Evolutionary conservation across 2,797 vertebrate species (phyloP).

Genomic region (Siniperca undulata): DNA sequence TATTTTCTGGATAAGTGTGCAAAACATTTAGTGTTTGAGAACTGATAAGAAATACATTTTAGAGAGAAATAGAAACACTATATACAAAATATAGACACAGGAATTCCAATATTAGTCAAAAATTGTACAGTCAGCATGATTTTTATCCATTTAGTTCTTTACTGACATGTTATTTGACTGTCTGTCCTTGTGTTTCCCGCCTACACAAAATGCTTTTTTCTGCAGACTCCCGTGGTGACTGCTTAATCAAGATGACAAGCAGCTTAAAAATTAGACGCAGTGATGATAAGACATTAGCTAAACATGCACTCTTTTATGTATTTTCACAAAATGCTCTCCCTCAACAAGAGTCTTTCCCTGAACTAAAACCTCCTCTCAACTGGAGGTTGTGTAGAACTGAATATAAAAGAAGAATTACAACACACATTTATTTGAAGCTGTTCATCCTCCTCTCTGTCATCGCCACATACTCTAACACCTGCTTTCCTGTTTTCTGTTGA

Average conservation of each 20-base stretch:
- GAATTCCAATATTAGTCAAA: constrained; percentile 6
- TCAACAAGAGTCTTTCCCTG: background rate
- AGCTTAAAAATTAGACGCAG: constrained; percentile 43
- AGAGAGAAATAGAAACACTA: background rate
- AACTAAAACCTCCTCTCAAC: background rate
- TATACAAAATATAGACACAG: background rate
- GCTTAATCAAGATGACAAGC: constrained; percentile 64
- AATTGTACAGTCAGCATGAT: constrained; percentile 25
- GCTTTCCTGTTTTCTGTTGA: constrained; percentile 24
- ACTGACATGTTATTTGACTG: constrained; percentile 41
- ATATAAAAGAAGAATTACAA: background rate
- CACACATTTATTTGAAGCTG: background rate
- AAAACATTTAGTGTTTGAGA: background rate
- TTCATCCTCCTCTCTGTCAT: background rate
- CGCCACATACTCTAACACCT: background rate
- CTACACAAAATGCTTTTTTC: constrained; percentile 37
- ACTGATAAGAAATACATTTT: background rate
- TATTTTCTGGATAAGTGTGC: background rate
- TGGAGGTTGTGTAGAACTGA: background rate
- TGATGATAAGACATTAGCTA: constrained; percentile 50
- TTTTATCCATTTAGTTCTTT: constrained; percentile 29
- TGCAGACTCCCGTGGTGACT: constrained; percentile 41
- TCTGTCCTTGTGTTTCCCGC: constrained; percentile 52
- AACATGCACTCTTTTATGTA: constrained; percentile 42
- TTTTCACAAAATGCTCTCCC: background rate